Evolutionary conservation across 2,797 vertebrate genomes (phyloP), one percentile per base, ranked within the genome.

Genomic region (Mormyrus proboscirostris): DNA sequence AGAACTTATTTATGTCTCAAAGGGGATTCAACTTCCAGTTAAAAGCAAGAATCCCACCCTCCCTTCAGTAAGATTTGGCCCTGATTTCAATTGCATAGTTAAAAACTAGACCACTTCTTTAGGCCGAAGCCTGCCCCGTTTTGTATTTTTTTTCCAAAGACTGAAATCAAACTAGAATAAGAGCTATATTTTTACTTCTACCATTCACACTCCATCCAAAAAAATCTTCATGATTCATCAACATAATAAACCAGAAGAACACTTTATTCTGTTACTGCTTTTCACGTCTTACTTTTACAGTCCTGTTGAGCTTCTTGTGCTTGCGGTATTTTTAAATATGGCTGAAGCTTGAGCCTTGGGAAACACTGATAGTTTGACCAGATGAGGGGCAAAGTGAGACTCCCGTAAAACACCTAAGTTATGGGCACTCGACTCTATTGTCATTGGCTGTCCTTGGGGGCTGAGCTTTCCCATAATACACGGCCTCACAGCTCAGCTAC

Each of bases 251-350:
- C 57, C n/a, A 49, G 59, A 41, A 44, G 8, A 88, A 47, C 59
- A 38, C 79, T 90, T 79, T 73, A 55, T 50, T 57, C 76, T 85
- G 53, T 82, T 89, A 59, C 22, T 89, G 73, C 5, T 38, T 86
- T 89, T 88, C 76, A 62, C 87, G 25, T 90, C 49, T 47, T 41
- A 49, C 12, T 76, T n/a, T 38, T 82, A 14, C 49, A 65, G 44
- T 22, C 8, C 25, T 76, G 85, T 88, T 62, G 53, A 38, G 88
- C 41, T 92, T 79, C 87, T 88, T 50, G 55, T 88, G 87, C 87
- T 69, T 84, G 89, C 91, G 91, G 90, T 92, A 92, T 92, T 92
- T 93, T 92, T 93, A 91, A 91, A 90, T 91, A 90, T 88, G 90
- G 86, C 87, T 90, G 89, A 91, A 93, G 91, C 90, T 62, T 92